A percentile compares a stretch with the other conserved stretches of the same genome.
phyloP scores from a whole-genome alignment of 1,140 invertebrate genomes.

The Drosophila funebris region DNA sequence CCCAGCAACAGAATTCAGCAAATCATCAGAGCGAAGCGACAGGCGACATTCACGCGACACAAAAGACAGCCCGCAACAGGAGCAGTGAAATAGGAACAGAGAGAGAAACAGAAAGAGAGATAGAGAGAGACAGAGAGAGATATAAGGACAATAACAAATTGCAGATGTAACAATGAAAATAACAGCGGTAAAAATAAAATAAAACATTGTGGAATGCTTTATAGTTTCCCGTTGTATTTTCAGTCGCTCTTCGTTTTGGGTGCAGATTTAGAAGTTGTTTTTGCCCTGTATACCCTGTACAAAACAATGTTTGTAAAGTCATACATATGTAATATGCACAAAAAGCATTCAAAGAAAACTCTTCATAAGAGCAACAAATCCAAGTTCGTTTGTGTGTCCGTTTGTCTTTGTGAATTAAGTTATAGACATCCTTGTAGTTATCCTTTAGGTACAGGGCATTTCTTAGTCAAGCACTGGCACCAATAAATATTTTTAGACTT shows the following conservation, averaged over 20 bases:
- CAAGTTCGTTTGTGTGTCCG: too few species aligned
- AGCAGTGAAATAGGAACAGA: slow-evolving; percentile 47
- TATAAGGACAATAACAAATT: slow-evolving; percentile 52
- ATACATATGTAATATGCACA: not conserved
- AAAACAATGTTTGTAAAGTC: too few species aligned
- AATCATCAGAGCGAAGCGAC: slow-evolving; percentile 44
- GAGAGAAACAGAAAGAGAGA: slow-evolving; percentile 49
- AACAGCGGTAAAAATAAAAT: slow-evolving; percentile 26
- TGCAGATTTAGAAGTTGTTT: slow-evolving; percentile 48
- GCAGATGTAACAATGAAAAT: slow-evolving; percentile 41
- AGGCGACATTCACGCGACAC: slow-evolving; percentile 53
- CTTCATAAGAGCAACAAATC: not conserved
- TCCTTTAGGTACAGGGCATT: not conserved
- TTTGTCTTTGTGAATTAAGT: too few species aligned
- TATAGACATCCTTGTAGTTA: too few species aligned
- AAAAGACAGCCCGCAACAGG: slow-evolving; percentile 56
- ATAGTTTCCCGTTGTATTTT: slow-evolving; percentile 69
- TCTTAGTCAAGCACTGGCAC: not conserved
- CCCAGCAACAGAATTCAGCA: slow-evolving; percentile 45
- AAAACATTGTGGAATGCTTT: slow-evolving; percentile 71
- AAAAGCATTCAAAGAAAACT: not conserved
- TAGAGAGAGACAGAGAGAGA: slow-evolving; percentile 35
- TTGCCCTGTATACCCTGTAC: not conserved
- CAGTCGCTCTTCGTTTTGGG: slow-evolving; percentile 40
- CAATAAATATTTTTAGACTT: not conserved